Evolutionary conservation across 2,113 vertebrate species (phyloP), one percentile per base, ranked within the genome.

Genomic region (Sarotherodon lohbergeri): DNA sequence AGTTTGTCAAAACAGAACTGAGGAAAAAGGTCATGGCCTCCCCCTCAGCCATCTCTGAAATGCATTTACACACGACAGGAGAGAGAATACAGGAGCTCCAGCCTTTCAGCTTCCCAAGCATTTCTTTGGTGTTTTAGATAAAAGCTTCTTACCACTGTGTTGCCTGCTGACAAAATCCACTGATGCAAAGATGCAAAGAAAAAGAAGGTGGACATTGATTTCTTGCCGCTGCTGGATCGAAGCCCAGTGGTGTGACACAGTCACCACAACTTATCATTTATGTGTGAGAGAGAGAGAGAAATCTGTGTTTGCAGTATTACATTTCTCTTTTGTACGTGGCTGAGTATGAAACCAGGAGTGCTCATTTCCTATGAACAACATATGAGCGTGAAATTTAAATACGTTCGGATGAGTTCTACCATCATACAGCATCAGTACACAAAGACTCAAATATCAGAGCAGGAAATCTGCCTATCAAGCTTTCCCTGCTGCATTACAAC

Each of bases 171-270:
- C 85, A 87, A 36, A 88, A 91, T 46, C 66, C 83, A 86, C 50
- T 17, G 76, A 87, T 9, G 73, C 73, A 78, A 82, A 89, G 90
- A 84, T 46, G 59, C 68, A 82, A 59, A 87, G 50, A 88, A 46
- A 82, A 13, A 82, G 57, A 81, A 83, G 89, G 81, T 71, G 85
- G 92, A 86, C 87, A 92, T 87, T 84, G 89, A 94, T 93, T 90
- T 86, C 4, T 80, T 5, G 5, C 50, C 59, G 56, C 57, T 80
- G 55, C 27, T 68, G 46, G 83, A 81, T 80, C 14, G 6, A 34
- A 68, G 78, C 48, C 24, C 73, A 48, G 56, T 24, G 84, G 55
- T 79, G 86, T 87, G 66, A 91, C 81, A 86, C 22, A 59, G 59
- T n/a, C 46, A 13, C 34, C 68, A n/a, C 32, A 81, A 73, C 19